Evolutionary conservation across 2,888 invertebrate species (phyloP).

Genomic region (Antitype chi): DNA sequence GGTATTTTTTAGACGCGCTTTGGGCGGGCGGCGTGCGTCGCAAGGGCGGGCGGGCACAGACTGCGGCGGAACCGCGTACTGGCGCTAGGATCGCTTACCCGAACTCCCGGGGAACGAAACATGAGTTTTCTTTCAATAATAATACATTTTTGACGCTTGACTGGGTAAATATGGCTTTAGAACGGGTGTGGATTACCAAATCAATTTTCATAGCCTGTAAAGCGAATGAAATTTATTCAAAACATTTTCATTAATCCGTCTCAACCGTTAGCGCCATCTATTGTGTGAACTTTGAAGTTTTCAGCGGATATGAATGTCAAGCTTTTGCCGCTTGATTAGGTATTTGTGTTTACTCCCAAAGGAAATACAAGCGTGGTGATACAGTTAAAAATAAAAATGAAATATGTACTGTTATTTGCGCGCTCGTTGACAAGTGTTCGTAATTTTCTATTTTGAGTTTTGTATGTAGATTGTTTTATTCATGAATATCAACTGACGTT

Average conservation of each 20-base stretch:
- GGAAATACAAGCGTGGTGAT: constrained; percentile 51
- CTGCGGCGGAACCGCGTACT: constrained; percentile 69
- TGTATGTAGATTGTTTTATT: constrained; percentile 22
- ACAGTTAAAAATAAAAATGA: constrained; percentile 56
- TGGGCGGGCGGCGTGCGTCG: constrained; percentile 65
- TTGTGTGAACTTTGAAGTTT: constrained; percentile 28
- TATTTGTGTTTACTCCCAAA: constrained; percentile 52
- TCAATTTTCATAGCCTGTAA: constrained; percentile 10
- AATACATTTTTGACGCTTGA: constrained; percentile 52
- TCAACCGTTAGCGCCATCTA: constrained; percentile 42
- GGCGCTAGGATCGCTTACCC: constrained; percentile 69
- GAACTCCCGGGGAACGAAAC: constrained; percentile 53
- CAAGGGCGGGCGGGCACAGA: constrained; percentile 66
- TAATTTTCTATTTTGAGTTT: constrained; percentile 30
- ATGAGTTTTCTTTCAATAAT: constrained; percentile 47
- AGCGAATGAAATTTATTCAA: neutral
- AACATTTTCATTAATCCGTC: neutral
- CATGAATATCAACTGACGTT: neutral
- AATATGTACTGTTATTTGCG: constrained; percentile 33
- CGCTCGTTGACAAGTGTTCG: constrained; percentile 23
- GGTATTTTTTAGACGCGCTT: constrained; percentile 60
- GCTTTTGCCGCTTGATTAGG: constrained; percentile 62
- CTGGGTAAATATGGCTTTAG: constrained; percentile 27
- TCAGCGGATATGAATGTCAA: constrained; percentile 31
- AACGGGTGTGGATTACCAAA: constrained; percentile 35